These are phyloP conservation scores for Pseudorectes ferrugineus DNA, from an alignment of 2,113 vertebrate genomes.

Conservation along the genomic window DNA sequence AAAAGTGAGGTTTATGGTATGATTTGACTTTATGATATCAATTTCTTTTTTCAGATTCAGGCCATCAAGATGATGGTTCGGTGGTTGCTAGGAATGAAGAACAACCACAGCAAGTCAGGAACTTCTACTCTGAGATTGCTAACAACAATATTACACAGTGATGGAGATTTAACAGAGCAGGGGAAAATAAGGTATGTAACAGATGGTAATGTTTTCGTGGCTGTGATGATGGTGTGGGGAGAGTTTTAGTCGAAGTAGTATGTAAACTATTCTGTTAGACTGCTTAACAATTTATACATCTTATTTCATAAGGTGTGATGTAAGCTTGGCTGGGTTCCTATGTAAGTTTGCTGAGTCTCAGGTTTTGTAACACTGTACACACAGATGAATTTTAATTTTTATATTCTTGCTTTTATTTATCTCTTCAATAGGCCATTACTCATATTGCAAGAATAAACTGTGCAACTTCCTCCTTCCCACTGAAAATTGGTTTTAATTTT, in stretches of 20 bases:
- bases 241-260: not conserved
- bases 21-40: not conserved
- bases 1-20: not conserved
- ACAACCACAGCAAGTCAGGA: constrained; percentile 98
- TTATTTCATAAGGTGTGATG: not conserved
- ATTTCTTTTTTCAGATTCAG: constrained; percentile 81
- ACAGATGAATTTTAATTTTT: not conserved
- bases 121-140: constrained; percentile 94
- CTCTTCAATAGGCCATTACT: not conserved
- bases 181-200: constrained; percentile 90
- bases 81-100: constrained; percentile 97
- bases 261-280: not conserved
- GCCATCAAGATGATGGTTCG: constrained; percentile 99
- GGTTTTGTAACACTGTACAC: not conserved
- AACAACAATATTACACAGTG: constrained; percentile 95
- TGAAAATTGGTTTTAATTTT: not conserved
- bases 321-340: not conserved
- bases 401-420: not conserved
- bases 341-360: not conserved
- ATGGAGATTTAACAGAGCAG: constrained; percentile 96
- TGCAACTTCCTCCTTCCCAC: not conserved
- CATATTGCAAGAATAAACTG: not conserved
- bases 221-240: not conserved
- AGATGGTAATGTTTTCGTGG: not conserved
- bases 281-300: not conserved